Evolutionary conservation across 2,888 invertebrate species (phyloP), one percentile per base, ranked within the genome.

Genomic region (Drosophila neotestacea): DNA sequence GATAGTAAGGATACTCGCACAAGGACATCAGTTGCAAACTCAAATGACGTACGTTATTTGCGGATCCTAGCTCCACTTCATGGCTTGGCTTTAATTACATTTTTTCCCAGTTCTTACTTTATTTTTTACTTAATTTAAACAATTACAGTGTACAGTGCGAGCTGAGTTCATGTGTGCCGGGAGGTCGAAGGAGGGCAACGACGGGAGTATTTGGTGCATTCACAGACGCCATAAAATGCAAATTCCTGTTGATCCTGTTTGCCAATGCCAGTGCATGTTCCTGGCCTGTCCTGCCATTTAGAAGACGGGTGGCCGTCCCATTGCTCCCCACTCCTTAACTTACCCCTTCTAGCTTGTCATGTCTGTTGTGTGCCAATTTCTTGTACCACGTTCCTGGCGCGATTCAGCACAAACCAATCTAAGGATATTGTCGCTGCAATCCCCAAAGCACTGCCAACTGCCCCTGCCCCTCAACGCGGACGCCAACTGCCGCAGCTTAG

Each of bases 161-260:
- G 16, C 0, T 39, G 22, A 2, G 22, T 22, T 22, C 22, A 11
- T 4, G 4, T 10, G 4, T 10, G 36, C 4, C 4, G 34, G 10
- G n/a, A 6, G 10, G n/a, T 5, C 7, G 10, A 27, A 16, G 28
- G 4, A 38, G 10, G 32, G 10, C 11, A 32, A 34, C 5, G 32
- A 34, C 10, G 7, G 3, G 47, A 52, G 38, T 41, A 52, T 50
- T 62, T 59, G 77, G 67, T 70, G 81, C 87, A 81, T 84, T 87
- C 70, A 65, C 79, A 85, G 85, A 85, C 89, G 73, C 89, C 80
- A 85, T 86, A 88, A 89, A 87, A 86, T 86, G 85, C 89, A 89
- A 86, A 86, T 86, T 86, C 85, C 80, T 85, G 88, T 78, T 87
- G 89, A 86, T 86, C 85, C 88, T 78, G 85, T 85, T 88, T 71